Evolutionary conservation across 30 jellyfish, hydroid and myxozoan genomes (phyloP), one percentile per base, ranked within the genome.

Genomic region (Chrysaora quinquecirrha): DNA sequence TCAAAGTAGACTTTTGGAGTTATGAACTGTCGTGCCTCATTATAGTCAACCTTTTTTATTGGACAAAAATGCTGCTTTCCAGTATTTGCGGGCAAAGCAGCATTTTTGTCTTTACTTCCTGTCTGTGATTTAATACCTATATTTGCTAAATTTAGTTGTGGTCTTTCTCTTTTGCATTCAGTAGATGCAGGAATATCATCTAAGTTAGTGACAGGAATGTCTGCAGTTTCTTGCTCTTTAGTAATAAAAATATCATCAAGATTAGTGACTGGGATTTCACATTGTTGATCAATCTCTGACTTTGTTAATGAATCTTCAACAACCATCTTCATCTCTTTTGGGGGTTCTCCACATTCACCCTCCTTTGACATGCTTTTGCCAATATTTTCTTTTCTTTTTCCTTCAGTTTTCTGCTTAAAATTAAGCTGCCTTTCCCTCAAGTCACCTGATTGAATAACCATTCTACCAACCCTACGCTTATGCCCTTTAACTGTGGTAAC

Each of bases 1-100:
- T 80, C 90, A 67, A 80, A 80, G 47, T 34, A 49, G 16, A 80
- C 84, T 33, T 80, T 80, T 23, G 90, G 90, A 0, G 90, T 80
- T 1, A 80, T 80, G n/a, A 80, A 46, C 34, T 56, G 78, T 33
- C 84, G 47, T 50, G 90, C 83, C 28, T 80, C 90, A 66, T 80
- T 64, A 25, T 80, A 64, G n/a, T 80, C 90, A 11, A 80, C 84
- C 49, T 80, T 80, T 34, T 80, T 80, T 22, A 20, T 33, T 29
- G 90, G 67, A 2, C 49, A n/a, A 35, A 47, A 52, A 20, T 52
- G 68, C 19, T 52, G 68, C 2, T 19, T 19, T 16, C 68, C 68
- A 52, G 19, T 3, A 19, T 52, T 16, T 19, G 27, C 24, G n/a
- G n/a, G n/a, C n/a, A n/a, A n/a, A n/a, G n/a, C n/a, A n/a, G n/a